Evolutionary conservation across 1,140 invertebrate species (phyloP), one percentile per base, ranked within the genome.

Genomic region (Papilio dardanus): DNA sequence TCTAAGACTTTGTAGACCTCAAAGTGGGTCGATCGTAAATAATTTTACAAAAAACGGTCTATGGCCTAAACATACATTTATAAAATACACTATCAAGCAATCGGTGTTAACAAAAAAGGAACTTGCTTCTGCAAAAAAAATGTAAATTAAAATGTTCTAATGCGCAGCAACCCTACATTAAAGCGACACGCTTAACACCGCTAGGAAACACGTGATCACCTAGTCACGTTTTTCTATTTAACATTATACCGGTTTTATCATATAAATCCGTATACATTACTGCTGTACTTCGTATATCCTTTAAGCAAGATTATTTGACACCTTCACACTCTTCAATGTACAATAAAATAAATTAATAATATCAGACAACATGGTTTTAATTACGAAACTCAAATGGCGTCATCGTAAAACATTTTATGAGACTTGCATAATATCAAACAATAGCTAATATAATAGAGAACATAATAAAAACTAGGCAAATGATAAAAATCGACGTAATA

Each of bases 161-260:
- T 62, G 14, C 16, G 65, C 30, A n/a, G 16, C 65, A 66, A 35
- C 65, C 65, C 65, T 66, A 37, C 35, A 7, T 0, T 37, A 8
- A 40, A 24, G 67, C 33, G 33, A 21, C 35, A 69, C 35, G 67
- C 35, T 24, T 16, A 40, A 24, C 33, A 21, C 33, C 67, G 35
- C 33, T 69, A 14, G 21, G 35, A 69, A 42, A 69, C 67, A 69
- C 67, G 67, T 69, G 67, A 69, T 16, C 6, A 12, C 6, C 10
- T 7, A 35, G 21, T 69, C 31, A 37, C 33, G 31, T 69, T 69
- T 69, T 42, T 19, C 35, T 35, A 35, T 67, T 12, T 62, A 62
- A 14, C 12, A 62, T 62, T 62, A 28, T 28, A 3, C 24, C 54
- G 8, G 7, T 30, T 62, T 62, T 62, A 62, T 62, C 54, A 62